Evolutionary conservation across 2,113 vertebrate species (phyloP).

Genomic region (Peucedramus taeniatus): DNA sequence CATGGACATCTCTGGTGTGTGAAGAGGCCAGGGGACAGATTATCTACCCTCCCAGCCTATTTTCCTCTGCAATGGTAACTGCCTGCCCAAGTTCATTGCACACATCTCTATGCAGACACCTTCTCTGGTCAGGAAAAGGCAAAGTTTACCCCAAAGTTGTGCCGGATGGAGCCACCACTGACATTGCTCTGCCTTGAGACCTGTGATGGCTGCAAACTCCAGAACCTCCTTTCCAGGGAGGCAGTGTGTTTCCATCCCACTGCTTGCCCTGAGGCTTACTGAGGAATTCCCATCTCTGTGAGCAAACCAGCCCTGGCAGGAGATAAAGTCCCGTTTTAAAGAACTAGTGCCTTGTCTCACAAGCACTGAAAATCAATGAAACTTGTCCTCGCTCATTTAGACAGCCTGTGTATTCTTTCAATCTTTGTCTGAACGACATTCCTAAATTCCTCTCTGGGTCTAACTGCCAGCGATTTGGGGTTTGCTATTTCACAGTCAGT

Average conservation of each 20-base stretch:
- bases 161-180: not conserved
- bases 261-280: not conserved
- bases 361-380: not conserved
- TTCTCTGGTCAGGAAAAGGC: not conserved
- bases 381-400: not conserved
- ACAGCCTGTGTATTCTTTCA: not conserved
- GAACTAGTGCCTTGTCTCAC: not conserved
- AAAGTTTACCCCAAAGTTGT: not conserved
- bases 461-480: not conserved
- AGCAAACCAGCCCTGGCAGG: not conserved
- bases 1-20: not conserved
- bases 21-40: not conserved
- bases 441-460: not conserved
- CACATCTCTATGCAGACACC: fast-evolving
- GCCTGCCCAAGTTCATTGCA: not conserved
- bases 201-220: not conserved
- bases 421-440: not conserved
- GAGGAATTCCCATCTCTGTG: not conserved
- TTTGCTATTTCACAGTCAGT: not conserved
- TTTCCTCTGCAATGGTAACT: not conserved
- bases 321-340: not conserved
- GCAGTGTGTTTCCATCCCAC: not conserved
- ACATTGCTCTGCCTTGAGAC: not conserved
- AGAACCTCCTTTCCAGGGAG: not conserved
- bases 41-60: not conserved